Conservation (phyloP, 2,113 vertebrate genomes). For the Platichthys stellatus region DNA sequence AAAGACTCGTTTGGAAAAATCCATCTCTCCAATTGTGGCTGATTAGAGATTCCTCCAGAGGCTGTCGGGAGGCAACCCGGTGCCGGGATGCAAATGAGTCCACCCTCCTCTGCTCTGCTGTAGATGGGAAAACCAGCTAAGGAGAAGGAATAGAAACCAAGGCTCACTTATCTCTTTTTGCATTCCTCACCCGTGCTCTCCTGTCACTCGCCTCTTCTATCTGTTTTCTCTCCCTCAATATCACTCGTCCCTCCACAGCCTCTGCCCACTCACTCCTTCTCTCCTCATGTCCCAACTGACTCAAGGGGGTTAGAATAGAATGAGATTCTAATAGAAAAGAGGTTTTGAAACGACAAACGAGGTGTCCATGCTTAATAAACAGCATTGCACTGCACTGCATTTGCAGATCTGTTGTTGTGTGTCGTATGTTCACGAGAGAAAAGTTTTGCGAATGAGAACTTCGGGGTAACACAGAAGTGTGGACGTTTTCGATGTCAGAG, state of each 20-base stretch:
- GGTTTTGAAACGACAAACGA: too few relatives aligned
- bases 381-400: neutral
- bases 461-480: too few relatives aligned
- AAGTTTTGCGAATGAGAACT: too few relatives aligned
- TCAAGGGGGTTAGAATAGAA: too few relatives aligned
- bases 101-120: slow-evolving; percentile 29
- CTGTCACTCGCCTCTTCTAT: slow-evolving; percentile 6
- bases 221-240: slow-evolving; percentile 14
- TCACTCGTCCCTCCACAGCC: neutral
- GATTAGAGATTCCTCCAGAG: slow-evolving; percentile 69
- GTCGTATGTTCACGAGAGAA: too few relatives aligned
- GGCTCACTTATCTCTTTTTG: slow-evolving; percentile 38
- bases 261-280: too few relatives aligned
- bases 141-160: slow-evolving; percentile 16
- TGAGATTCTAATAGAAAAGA: too few relatives aligned
- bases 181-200: slow-evolving; percentile 20
- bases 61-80: slow-evolving; percentile 40
- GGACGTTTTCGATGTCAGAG: too few relatives aligned
- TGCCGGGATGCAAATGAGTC: slow-evolving; percentile 57
- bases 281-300: too few relatives aligned
- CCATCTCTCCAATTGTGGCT: slow-evolving; percentile 70
- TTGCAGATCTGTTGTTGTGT: neutral
- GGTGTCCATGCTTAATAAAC: neutral
- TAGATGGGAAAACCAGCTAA: slow-evolving; percentile 31
- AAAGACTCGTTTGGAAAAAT: slow-evolving; percentile 75